phyloP scores from a whole-genome alignment of 2,113 vertebrate species.

The Alethe diademata region DNA sequence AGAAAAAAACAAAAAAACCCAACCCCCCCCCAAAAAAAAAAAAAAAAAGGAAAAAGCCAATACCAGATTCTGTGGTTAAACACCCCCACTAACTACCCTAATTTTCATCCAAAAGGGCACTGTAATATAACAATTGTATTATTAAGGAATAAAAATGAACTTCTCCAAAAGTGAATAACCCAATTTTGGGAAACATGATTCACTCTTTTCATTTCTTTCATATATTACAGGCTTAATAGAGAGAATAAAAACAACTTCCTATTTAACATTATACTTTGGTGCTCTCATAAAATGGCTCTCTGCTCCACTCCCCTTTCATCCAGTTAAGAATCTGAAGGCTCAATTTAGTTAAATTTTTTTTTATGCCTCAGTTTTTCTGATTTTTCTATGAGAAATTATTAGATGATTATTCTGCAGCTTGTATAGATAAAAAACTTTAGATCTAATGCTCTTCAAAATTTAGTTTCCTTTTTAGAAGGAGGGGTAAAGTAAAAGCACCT shows the following conservation, averaged over 20 bases:
- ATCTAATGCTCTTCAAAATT: background rate
- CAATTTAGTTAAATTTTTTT: background rate
- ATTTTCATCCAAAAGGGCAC: background rate
- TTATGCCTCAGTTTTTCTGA: background rate
- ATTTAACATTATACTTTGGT: background rate
- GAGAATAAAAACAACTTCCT: background rate
- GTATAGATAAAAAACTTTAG: background rate
- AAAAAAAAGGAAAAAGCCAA: rapidly evolving
- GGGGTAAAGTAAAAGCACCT: too few species aligned
- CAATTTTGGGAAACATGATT: background rate
- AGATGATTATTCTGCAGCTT: background rate
- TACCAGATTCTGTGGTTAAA: background rate
- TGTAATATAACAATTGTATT: background rate
- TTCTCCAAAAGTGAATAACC: background rate
- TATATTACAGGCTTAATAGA: background rate
- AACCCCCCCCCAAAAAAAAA: too few species aligned
- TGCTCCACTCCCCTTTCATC: background rate
- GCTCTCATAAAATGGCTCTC: background rate
- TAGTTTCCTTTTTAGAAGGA: background rate
- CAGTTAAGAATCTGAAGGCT: background rate
- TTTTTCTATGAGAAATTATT: background rate
- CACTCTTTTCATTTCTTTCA: background rate
- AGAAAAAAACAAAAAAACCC: too few species aligned
- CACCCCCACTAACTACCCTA: rapidly evolving
- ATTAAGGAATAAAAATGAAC: background rate